Evolutionary conservation across 2,888 invertebrate species (phyloP), one percentile per base, ranked within the genome.

Genomic region (Scrobipalpa costella): DNA sequence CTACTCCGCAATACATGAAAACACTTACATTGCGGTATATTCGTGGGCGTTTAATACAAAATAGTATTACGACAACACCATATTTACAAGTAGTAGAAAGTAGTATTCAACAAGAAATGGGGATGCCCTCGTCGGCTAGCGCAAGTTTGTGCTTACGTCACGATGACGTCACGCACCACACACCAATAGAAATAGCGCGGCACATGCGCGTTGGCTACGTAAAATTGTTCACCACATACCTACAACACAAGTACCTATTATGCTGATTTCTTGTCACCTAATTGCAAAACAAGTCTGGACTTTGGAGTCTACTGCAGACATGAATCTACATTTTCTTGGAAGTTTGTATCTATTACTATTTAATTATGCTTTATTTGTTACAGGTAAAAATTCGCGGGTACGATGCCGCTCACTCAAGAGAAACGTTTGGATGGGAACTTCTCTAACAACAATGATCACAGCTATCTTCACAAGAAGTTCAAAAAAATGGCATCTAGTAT

Each of bases 391-490:
- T 73, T 83, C 81, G 86, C 86, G 84, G 84, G 79, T 74, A 89
- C 79, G 78, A 91, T 91, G 88, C 89, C 90, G 80, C 85, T 90
- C 65, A 90, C 91, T 68, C 90, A 90, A 77, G 91, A 92, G 77
- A 92, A 90, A 83, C 90, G 86, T 77, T 83, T 91, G 75, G 89
- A 91, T 73, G 83, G 81, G 70, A 89, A 85, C 72, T 87, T 92
- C 77, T 81, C 89, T 68, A 92, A 91, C 74, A 91, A 91, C 86
- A 93, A 93, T 88, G 94, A 94, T 79, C 93, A 93, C 79, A 96
- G 95, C 85, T 97, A 97, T 92, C 93, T 97, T 84, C 97, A 98
- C 87, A 98, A 98, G 88, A 98, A 97, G 87, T 97, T 98, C 89
- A 97, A 98, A 90, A 97, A 97, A 88, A 94, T 97, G 92, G 96